These are phyloP conservation scores for Elmis aenea DNA, from an alignment of 2,888 invertebrate genomes.

Conservation along the genomic window DNA sequence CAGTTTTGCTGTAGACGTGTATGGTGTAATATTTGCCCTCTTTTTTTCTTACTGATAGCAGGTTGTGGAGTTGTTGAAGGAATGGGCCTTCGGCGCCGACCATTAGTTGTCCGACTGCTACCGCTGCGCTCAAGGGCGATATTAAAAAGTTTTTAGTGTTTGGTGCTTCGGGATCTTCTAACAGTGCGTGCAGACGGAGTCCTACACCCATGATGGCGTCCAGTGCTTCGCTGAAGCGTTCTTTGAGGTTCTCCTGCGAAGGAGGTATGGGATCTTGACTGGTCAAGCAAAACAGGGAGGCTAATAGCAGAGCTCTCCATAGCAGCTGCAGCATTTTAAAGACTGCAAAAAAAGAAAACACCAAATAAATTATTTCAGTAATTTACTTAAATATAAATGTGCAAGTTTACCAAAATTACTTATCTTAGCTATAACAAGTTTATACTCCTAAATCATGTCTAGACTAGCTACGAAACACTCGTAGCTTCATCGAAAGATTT, in stretches of 20 bases:
- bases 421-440: too few relatives aligned
- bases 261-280: background rate
- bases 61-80: conserved; percentile 34
- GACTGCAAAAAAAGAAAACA: too few relatives aligned
- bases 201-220: conserved; percentile 42
- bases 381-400: too few relatives aligned
- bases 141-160: conserved; percentile 38
- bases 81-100: conserved; percentile 41
- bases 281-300: background rate
- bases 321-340: too few relatives aligned
- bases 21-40: conserved; percentile 11
- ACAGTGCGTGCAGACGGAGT: conserved; percentile 35
- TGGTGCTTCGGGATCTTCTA: conserved; percentile 26
- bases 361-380: too few relatives aligned
- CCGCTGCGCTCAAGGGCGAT: conserved; percentile 43
- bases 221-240: conserved; percentile 28
- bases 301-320: too few relatives aligned
- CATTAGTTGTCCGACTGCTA: conserved; percentile 41
- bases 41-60: conserved; percentile 32
- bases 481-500: too few relatives aligned
- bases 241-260: background rate
- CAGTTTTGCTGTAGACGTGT: conserved; percentile 20
- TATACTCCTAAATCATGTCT: too few relatives aligned
- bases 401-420: too few relatives aligned
- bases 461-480: too few relatives aligned